phyloP scores from a whole-genome alignment of 2,113 vertebrate genomes.

The Pangasianodon hypophthalmus region DNA sequence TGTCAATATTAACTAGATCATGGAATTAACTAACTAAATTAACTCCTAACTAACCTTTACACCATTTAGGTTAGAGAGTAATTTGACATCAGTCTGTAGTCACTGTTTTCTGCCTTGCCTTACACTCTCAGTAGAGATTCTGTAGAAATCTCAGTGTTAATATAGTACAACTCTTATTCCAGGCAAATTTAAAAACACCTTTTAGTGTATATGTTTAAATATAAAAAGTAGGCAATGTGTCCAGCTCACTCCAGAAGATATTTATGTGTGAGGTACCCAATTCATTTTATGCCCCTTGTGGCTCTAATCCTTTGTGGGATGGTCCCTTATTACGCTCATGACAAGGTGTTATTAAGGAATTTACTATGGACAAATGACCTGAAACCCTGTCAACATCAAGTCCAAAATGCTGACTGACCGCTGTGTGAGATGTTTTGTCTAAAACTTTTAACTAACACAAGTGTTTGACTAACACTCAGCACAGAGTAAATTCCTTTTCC shows the following conservation, averaged over 20 bases:
- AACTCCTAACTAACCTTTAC: background rate
- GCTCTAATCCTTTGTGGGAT: constrained; percentile 6
- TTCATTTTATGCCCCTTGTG: background rate
- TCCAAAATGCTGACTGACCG: background rate
- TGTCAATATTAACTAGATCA: background rate
- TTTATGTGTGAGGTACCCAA: background rate
- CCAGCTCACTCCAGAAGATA: background rate
- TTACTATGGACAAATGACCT: background rate
- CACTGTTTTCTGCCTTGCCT: background rate
- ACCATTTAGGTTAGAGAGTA: background rate
- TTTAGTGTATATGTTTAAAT: background rate
- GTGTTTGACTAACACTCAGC: background rate
- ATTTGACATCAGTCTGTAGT: background rate
- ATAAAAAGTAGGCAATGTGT: background rate
- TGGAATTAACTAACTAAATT: no score
- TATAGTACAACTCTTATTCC: background rate
- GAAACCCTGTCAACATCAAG: background rate
- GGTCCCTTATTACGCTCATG: background rate
- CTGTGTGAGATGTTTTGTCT: background rate
- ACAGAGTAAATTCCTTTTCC: background rate
- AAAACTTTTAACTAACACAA: background rate
- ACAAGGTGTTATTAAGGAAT: constrained; percentile 31
- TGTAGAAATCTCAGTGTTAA: background rate
- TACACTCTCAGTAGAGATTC: background rate
- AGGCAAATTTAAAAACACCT: background rate